Evolutionary conservation across 35 echinoderm and acorn worm species (phyloP).

Genomic region (Strongylocentrotus purpuratus): DNA sequence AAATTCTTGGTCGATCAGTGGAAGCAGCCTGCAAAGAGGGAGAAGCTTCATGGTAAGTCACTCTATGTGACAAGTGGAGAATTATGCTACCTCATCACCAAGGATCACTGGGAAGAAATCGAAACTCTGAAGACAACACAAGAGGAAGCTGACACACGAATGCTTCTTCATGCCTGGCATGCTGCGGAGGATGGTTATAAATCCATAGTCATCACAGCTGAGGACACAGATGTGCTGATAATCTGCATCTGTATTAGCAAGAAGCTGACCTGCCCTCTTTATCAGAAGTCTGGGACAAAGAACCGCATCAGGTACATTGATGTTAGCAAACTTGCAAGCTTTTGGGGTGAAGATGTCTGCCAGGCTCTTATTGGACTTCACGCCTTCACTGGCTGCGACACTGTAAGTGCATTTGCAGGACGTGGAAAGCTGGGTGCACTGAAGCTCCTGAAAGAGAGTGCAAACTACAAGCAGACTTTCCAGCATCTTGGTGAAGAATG

Average conservation of each 20-base stretch:
- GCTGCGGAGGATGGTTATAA: slow-evolving; percentile 23
- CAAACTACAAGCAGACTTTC: not conserved
- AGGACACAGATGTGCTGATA: slow-evolving; percentile 53
- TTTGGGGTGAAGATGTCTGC: not conserved
- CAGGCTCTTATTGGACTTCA: not conserved
- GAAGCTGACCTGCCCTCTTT: slow-evolving; percentile 29
- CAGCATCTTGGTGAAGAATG: slow-evolving; percentile 23
- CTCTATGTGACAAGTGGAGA: slow-evolving; percentile 46
- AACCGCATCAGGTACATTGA: slow-evolving; percentile 35
- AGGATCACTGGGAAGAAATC: slow-evolving; percentile 33
- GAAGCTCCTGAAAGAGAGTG: slow-evolving; percentile 9
- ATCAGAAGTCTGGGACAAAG: slow-evolving; percentile 50
- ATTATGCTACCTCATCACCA: not conserved
- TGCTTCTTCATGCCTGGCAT: slow-evolving; percentile 57
- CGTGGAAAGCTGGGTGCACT: slow-evolving; percentile 13
- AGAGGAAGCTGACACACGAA: slow-evolving; percentile 47
- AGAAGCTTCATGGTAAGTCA: slow-evolving; percentile 18
- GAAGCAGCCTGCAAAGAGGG: not conserved
- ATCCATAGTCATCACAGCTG: slow-evolving; percentile 7
- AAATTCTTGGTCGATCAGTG: too few species aligned
- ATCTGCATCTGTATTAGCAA: slow-evolving; percentile 12
- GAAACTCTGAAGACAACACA: too few species aligned
- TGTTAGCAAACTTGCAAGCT: slow-evolving; percentile 18
- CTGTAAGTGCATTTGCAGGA: slow-evolving; percentile 49
- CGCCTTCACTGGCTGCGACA: slow-evolving; percentile 29